Conservation (phyloP, 2,113 vertebrate genomes). For the Fregetta grallaria region DNA sequence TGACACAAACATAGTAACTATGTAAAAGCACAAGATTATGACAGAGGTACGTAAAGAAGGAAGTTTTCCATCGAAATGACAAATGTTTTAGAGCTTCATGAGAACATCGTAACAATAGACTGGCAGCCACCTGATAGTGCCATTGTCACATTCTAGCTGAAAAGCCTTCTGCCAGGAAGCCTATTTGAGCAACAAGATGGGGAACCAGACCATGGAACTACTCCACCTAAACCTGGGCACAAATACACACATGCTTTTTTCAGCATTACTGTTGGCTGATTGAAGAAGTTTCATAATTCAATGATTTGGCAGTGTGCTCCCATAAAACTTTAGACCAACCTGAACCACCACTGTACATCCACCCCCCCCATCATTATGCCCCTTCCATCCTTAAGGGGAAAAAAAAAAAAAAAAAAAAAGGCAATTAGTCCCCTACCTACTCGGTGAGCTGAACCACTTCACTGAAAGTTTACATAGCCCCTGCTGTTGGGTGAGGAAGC, state of each 20-base stretch:
- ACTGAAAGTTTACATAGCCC: not conserved
- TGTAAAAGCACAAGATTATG: not conserved
- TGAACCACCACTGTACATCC: not conserved
- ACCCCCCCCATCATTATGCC: too few species aligned
- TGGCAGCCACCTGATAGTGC: not conserved
- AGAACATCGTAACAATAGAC: not conserved
- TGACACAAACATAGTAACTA: not conserved
- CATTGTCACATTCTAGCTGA: not conserved
- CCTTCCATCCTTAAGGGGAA: not conserved
- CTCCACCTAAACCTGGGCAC: not conserved
- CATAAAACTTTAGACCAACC: not conserved
- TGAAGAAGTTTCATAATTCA: not conserved
- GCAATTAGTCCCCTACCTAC: not conserved
- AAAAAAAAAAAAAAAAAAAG: not conserved
- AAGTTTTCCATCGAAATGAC: not conserved
- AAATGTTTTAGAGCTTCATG: not conserved
- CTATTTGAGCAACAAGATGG: not conserved
- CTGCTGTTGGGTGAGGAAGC: too few species aligned
- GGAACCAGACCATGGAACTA: not conserved
- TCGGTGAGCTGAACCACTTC: not conserved
- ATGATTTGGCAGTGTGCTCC: not conserved
- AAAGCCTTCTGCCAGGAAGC: not conserved
- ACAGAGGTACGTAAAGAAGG: not conserved
- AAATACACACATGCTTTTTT: not conserved
- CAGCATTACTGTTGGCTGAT: not conserved